Conservation (phyloP, 1,140 invertebrate species). For the Apolygus lucorum region DNA sequence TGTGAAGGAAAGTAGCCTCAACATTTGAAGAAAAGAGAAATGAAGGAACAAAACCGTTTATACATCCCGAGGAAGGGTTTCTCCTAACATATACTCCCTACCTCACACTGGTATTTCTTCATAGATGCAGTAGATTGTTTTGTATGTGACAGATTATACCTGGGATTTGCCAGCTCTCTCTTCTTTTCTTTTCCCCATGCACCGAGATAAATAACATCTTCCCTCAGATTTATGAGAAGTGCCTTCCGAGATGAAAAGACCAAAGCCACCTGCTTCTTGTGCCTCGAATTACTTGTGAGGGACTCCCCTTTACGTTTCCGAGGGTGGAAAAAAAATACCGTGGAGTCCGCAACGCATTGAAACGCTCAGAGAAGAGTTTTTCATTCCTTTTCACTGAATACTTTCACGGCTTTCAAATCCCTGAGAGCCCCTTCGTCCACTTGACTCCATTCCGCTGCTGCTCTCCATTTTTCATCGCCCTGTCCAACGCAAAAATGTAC, state of each 20-base stretch:
- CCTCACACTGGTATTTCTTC: conserved; percentile 1
- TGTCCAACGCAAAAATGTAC: too few relatives aligned
- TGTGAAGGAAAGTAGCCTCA: too few relatives aligned
- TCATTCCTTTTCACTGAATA: not conserved
- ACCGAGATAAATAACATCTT: not conserved
- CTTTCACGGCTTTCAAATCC: not conserved
- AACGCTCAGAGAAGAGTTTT: not conserved
- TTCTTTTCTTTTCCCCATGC: not conserved
- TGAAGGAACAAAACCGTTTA: too few relatives aligned
- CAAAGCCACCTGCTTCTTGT: not conserved
- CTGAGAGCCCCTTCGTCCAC: not conserved
- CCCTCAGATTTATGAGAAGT: not conserved
- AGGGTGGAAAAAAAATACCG: not conserved
- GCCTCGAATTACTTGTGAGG: not conserved
- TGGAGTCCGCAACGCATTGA: not conserved
- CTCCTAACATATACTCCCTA: too few relatives aligned
- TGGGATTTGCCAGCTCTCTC: not conserved
- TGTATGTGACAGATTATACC: not conserved
- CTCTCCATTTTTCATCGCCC: too few relatives aligned
- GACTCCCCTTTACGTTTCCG: not conserved
- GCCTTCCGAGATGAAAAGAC: not conserved
- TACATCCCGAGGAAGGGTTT: too few relatives aligned
- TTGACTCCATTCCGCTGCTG: too few relatives aligned
- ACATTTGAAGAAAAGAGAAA: too few relatives aligned
- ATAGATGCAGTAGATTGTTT: not conserved